Conservation (phyloP, 53 echinoderm and acorn worm species). For the Temnopleurus reevesii region DNA sequence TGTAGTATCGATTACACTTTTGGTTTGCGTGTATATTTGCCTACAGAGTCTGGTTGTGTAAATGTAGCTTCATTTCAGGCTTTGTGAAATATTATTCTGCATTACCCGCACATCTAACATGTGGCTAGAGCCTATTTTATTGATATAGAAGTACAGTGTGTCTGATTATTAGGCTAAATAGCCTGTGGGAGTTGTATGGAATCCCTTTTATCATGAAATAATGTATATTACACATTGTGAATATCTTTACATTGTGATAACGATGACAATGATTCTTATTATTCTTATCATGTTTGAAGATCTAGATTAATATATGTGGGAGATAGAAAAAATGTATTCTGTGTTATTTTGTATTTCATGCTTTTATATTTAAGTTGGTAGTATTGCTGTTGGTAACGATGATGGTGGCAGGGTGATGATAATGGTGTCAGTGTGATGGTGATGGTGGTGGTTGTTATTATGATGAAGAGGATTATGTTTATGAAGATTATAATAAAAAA, state of each 20-base stretch:
- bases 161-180: background rate
- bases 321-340: constrained; percentile 31
- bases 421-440: background rate
- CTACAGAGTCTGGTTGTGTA: background rate
- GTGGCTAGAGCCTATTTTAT: background rate
- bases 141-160: background rate
- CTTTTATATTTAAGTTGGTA: background rate
- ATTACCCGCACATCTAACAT: background rate
- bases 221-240: constrained; percentile 42
- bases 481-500: too few relatives aligned
- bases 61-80: background rate
- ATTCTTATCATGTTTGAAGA: constrained; percentile 56
- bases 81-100: constrained; percentile 12
- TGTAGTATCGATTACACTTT: background rate
- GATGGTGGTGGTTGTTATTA: background rate
- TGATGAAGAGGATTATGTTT: background rate
- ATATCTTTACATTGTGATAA: constrained; percentile 3
- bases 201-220: constrained; percentile 38
- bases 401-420: background rate
- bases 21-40: constrained; percentile 37
- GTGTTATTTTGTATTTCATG: background rate
- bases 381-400: background rate
- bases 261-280: constrained; percentile 9
- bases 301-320: constrained; percentile 61
- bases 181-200: background rate